These are phyloP conservation scores for Melopsittacus undulatus DNA, from an alignment of 2,797 vertebrate species.

Conservation along the genomic window DNA sequence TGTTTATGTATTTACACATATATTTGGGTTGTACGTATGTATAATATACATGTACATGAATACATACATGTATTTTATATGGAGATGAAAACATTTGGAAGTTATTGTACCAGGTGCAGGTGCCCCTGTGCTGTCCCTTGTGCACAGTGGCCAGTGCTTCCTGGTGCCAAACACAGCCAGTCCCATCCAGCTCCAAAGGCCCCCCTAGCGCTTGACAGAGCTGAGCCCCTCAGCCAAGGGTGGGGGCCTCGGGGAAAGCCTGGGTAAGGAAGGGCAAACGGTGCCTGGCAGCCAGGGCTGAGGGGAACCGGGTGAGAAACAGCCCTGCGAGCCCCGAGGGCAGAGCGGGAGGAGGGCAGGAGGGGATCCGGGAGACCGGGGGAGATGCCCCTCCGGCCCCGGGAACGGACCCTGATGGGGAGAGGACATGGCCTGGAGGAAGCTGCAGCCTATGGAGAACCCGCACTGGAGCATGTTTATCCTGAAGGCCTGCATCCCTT, in stretches of 20 bases:
- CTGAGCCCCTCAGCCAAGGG: neutral
- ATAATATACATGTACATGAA: rapidly evolving
- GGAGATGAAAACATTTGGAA: neutral
- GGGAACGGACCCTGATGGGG: neutral
- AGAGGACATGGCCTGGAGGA: neutral
- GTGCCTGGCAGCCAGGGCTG: neutral
- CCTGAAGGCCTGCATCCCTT: neutral
- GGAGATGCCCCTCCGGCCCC: neutral
- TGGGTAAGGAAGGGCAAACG: neutral
- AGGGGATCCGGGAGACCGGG: neutral
- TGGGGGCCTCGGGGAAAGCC: neutral
- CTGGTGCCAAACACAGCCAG: neutral
- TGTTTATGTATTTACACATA: neutral
- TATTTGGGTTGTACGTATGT: neutral
- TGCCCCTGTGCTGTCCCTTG: too few species aligned
- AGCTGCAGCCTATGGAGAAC: neutral
- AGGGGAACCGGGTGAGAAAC: neutral
- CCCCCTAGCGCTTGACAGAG: neutral
- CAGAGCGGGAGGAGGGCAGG: neutral
- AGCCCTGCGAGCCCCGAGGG: neutral
- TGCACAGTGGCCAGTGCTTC: neutral
- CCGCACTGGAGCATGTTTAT: neutral
- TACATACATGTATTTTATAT: neutral
- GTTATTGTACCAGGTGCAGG: rapidly evolving
- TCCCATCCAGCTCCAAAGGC: neutral